Conservation (phyloP, 2,797 vertebrate species). For the Lepidocolaptes lacrymiger region DNA sequence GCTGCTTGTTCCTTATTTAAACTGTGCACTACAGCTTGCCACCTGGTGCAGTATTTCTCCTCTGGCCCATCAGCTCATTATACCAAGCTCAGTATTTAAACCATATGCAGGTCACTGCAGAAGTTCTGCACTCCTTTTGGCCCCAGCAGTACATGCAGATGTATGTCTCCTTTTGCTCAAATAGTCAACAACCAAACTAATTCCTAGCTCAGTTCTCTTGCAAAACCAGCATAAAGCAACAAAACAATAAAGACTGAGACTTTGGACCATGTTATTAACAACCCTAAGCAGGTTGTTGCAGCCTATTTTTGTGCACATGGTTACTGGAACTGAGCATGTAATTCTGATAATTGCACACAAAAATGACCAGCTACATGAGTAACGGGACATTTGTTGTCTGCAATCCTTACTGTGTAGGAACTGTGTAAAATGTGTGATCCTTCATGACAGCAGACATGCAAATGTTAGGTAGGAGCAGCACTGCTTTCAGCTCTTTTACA, state of each 20-base stretch:
- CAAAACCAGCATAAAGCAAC: not conserved
- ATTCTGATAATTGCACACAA: constrained; percentile 17
- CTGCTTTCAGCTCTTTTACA: not conserved
- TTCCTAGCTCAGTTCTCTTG: not conserved
- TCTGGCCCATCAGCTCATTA: not conserved
- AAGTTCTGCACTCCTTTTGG: not conserved
- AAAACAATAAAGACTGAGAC: not conserved
- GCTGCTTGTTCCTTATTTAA: not conserved
- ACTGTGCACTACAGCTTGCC: not conserved
- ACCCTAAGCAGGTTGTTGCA: not conserved
- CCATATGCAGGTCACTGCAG: not conserved
- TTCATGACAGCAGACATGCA: not conserved
- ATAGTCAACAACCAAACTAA: not conserved
- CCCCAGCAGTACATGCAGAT: not conserved
- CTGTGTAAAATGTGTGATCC: not conserved
- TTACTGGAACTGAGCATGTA: not conserved
- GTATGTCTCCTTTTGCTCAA: not conserved
- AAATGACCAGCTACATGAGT: not conserved
- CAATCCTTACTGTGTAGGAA: not conserved
- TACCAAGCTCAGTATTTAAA: not conserved
- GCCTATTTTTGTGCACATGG: not conserved
- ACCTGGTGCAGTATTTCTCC: not conserved
- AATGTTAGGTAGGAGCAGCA: not conserved
- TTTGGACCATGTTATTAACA: not conserved
- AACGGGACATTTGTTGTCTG: not conserved